Conservation (phyloP, 2,797 vertebrate species). For the Spinibarbus caldwelli region DNA sequence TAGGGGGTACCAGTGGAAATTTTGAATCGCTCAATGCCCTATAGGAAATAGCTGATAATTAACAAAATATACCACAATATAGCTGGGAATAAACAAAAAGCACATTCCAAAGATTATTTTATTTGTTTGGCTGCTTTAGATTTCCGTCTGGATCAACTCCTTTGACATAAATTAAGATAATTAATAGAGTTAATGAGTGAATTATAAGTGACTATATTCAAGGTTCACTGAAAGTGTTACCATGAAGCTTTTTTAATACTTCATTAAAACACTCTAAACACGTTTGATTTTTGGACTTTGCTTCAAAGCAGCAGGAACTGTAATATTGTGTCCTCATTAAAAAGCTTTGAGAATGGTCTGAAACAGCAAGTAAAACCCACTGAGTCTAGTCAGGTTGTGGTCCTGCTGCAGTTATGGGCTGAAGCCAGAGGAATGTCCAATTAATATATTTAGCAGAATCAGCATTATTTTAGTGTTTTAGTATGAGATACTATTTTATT, state of each 20-base stretch:
- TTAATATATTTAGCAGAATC: conserved; percentile 19
- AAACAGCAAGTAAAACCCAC: not conserved
- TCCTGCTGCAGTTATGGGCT: conserved; percentile 1
- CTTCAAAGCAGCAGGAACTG: not conserved
- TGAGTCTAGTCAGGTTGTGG: not conserved
- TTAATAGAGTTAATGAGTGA: not conserved
- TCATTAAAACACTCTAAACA: not conserved
- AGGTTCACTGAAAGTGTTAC: not conserved
- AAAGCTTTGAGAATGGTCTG: not conserved
- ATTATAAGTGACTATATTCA: not conserved
- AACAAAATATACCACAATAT: not conserved
- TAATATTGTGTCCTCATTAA: not conserved
- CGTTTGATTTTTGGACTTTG: not conserved
- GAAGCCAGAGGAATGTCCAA: conserved; percentile 29
- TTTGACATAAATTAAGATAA: not conserved
- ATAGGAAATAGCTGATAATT: not conserved
- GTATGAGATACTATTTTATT: not conserved
- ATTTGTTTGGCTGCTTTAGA: not conserved
- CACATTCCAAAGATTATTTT: not conserved
- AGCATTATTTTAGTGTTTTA: not conserved
- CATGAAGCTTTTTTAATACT: not conserved
- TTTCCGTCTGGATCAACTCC: not conserved
- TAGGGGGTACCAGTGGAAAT: not conserved
- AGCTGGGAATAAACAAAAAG: not conserved
- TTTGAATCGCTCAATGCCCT: not conserved